These are phyloP conservation scores for Troglohyphantes excavatus DNA, from an alignment of 2,888 invertebrate genomes.

Conservation along the genomic window DNA sequence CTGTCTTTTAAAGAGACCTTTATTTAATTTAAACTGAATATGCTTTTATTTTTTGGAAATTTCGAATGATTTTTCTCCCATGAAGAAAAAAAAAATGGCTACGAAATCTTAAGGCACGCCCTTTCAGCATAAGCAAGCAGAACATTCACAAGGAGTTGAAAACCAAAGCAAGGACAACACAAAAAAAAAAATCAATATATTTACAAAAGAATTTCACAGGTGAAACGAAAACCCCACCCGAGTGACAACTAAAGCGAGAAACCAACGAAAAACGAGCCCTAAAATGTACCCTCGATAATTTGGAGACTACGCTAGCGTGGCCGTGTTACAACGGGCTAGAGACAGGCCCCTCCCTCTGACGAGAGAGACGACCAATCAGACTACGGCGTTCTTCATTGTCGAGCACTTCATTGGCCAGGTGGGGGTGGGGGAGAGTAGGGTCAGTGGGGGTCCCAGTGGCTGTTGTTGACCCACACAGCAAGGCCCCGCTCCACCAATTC, in stretches of 20 bases:
- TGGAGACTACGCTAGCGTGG: constrained; percentile 23
- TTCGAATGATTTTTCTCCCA: too few species aligned
- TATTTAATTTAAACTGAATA: too few species aligned
- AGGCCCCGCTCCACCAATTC: constrained; percentile 92
- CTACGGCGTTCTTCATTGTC: constrained; percentile 7
- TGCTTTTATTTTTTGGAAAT: too few species aligned
- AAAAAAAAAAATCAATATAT: too few species aligned
- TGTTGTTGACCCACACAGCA: constrained; percentile 86
- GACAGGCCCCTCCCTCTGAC: not conserved
- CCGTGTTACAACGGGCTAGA: not conserved
- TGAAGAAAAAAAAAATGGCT: too few species aligned
- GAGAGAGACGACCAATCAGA: constrained; percentile 7
- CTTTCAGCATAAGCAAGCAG: too few species aligned
- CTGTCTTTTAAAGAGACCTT: too few species aligned
- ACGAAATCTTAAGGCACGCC: too few species aligned
- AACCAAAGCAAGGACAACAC: too few species aligned
- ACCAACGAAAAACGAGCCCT: not conserved
- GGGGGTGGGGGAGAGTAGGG: not conserved
- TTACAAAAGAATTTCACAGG: too few species aligned
- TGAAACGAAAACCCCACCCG: too few species aligned
- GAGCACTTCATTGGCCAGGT: constrained; percentile 35
- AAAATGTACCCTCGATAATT: constrained; percentile 16
- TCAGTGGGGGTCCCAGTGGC: constrained; percentile 75
- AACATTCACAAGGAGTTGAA: too few species aligned
- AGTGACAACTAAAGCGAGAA: not conserved